Conservation (phyloP, 2,888 invertebrate genomes). For the Drosophila meridionalis region DNA sequence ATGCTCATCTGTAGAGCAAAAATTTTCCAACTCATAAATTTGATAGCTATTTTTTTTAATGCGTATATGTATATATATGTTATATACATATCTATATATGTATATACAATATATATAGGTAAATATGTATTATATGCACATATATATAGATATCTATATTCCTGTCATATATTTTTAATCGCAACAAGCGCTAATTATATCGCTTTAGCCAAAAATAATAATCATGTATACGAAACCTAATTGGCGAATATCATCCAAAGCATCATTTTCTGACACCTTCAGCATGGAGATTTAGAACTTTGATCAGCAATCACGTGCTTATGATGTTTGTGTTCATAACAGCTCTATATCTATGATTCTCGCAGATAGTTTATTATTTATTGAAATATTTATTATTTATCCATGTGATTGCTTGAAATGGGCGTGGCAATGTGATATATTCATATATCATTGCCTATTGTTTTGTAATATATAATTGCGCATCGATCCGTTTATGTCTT, state of each 20-base stretch:
- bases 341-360: constrained; percentile 3
- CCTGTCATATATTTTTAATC: constrained; percentile 31
- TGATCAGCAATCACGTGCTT: constrained; percentile 36
- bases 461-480: constrained; percentile 22
- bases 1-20: constrained; percentile 39
- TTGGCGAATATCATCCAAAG: constrained; percentile 13
- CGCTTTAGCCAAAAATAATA: constrained; percentile 59
- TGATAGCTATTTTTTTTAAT: constrained; percentile 2
- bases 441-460: neutral
- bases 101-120: neutral
- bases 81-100: neutral
- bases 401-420: neutral
- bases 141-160: constrained; percentile 15
- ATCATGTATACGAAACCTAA: neutral
- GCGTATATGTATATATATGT: neutral
- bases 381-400: constrained; percentile 4
- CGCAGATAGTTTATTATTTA: constrained; percentile 5
- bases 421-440: constrained; percentile 1
- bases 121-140: neutral
- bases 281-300: constrained; percentile 10
- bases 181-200: constrained; percentile 26
- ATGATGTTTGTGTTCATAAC: constrained; percentile 1
- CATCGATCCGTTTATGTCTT: constrained; percentile 22
- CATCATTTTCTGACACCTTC: constrained; percentile 52
- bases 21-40: constrained; percentile 44